Base-by-base conservation (phyloP, 2,888 invertebrate genomes). In the Rhyacophila evoluta region DNA sequence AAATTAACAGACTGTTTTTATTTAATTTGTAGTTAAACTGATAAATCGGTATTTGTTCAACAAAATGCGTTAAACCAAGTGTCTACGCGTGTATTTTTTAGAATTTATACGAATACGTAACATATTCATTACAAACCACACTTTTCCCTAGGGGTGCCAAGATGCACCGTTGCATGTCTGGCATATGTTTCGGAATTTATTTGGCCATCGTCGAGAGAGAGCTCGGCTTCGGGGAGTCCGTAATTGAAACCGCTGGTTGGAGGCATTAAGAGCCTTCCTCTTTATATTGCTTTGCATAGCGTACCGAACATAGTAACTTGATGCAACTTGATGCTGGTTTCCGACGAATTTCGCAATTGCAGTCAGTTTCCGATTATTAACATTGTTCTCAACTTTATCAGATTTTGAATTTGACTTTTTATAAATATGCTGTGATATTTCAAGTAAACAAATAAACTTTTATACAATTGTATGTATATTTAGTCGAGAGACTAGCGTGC, bases 121-220 rank as follows among this genome's bases (percentile, higher is more conserved):
- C 55, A 19, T 55, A 55, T 55, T 55, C 55, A 55, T 55, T 55
- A 19, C 8, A 55, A 55, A 8, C 55, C 19, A 55, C 55, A 55
- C 55, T 19, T n/a, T 55, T 55, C 55, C 55, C 55, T 8, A 19
- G 55, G 55, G 55, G 55, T 55, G 55, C 19, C 29, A 71, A 38
- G 38, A 71, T 71, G 71, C 71, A 37, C 12, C 38, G 29, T n/a
- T 4, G 25, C 71, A 71, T 71, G 36, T 71, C 29, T 25, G 37
- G 71, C 71, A 71, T 38, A 38, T 71, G 71, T 71, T 33, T 33
- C 33, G 33, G 71, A 71, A 33, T 71, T 71, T 33, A 71, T 71
- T 37, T 38, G 71, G 71, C 38, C 71, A 28, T 33, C 38, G 36
- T 8, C n/a, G 33, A 27, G 36, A 38, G 38, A 25, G 25, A 37